Percentiles rank a stretch among this genome's conserved stretches.
Evolutionary conservation across 2,113 vertebrate species (phyloP).

Genomic region (Channa maculata): DNA sequence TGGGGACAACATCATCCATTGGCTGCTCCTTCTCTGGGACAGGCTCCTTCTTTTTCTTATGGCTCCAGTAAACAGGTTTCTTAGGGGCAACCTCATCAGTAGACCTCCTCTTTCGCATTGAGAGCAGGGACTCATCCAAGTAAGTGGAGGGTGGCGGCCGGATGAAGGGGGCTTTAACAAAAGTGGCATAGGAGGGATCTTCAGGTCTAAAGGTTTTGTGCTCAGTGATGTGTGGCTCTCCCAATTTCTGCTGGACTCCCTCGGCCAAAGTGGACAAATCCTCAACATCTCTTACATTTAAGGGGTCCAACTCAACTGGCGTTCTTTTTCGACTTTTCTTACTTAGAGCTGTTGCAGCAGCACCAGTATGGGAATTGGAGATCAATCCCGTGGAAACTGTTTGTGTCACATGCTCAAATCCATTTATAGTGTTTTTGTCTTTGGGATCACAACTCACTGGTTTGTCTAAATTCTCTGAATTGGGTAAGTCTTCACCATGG

Average conservation of each 20-base stretch:
- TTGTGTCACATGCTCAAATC: slow-evolving; percentile 27
- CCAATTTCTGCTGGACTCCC: slow-evolving; percentile 75
- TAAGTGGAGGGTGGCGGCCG: slow-evolving; percentile 93
- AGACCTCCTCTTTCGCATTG: slow-evolving; percentile 95
- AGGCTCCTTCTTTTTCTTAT: slow-evolving; percentile 39
- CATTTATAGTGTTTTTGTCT: slow-evolving; percentile 49
- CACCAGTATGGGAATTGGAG: not conserved
- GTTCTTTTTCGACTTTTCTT: slow-evolving; percentile 22
- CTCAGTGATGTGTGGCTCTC: slow-evolving; percentile 82
- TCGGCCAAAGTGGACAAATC: slow-evolving; percentile 49
- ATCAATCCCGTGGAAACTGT: not conserved
- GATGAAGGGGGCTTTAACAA: slow-evolving; percentile 82
- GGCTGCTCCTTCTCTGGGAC: slow-evolving; percentile 44
- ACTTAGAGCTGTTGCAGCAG: not conserved
- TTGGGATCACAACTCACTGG: not conserved
- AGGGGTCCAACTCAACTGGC: slow-evolving; percentile 17
- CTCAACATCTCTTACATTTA: slow-evolving; percentile 54
- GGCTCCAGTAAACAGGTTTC: slow-evolving; percentile 78
- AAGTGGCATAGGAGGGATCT: slow-evolving; percentile 61
- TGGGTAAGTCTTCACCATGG: not conserved
- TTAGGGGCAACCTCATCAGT: slow-evolving; percentile 71
- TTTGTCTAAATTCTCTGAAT: not conserved
- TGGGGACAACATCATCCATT: slow-evolving; percentile 18
- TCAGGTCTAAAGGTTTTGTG: slow-evolving; percentile 78
- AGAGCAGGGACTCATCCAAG: slow-evolving; percentile 92